Evolutionary conservation across 92 coral and sea anemone species (phyloP).

Genomic region (Phenganax marumi): DNA sequence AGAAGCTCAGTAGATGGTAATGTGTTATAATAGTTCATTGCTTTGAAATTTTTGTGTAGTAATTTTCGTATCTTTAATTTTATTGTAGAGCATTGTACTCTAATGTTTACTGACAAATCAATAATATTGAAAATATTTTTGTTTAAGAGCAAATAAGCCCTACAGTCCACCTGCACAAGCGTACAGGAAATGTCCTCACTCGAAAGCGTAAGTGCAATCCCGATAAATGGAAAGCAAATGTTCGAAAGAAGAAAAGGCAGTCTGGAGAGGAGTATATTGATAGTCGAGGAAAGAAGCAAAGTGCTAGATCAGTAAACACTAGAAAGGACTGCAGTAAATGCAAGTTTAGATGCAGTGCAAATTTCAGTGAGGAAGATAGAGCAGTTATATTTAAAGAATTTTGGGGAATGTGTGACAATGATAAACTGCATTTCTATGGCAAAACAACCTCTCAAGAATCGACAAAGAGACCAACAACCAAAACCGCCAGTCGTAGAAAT

Average conservation of each 20-base stretch:
- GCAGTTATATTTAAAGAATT: slow-evolving; percentile 21
- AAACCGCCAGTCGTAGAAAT: not conserved
- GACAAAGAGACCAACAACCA: not conserved
- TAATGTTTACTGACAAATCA: no score
- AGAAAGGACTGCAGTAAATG: not conserved
- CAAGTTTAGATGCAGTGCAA: slow-evolving; percentile 10
- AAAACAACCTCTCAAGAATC: not conserved
- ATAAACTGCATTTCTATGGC: slow-evolving; percentile 8
- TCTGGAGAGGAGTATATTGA: not conserved
- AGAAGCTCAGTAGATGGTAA: no score
- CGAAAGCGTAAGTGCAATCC: not conserved
- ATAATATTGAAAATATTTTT: no score
- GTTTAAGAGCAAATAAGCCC: not conserved
- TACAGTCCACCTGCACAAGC: not conserved
- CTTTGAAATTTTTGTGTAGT: no score
- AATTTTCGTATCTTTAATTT: no score
- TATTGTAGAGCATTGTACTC: no score
- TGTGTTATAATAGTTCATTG: no score
- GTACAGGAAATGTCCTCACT: not conserved
- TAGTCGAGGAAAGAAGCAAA: not conserved
- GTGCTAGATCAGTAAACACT: not conserved
- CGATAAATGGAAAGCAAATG: not conserved
- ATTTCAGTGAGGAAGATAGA: slow-evolving; percentile 15
- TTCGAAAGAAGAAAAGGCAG: not conserved
- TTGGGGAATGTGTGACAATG: slow-evolving; percentile 33